These are phyloP conservation scores for Hippoglossus hippoglossus DNA, from an alignment of 2,797 vertebrate genomes.

Conservation along the genomic window DNA sequence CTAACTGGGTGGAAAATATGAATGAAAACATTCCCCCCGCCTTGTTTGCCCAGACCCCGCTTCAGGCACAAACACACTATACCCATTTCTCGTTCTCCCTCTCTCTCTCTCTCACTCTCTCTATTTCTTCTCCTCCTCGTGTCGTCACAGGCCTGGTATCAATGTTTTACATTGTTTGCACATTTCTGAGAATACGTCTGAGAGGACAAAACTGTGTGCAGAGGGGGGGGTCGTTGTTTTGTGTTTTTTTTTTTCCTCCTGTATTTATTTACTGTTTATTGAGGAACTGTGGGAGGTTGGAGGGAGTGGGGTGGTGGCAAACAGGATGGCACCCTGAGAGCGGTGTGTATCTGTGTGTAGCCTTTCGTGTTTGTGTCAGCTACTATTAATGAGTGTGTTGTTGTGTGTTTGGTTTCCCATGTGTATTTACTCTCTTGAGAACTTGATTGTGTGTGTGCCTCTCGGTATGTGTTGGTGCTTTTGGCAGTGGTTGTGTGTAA, in stretches of 20 bases:
- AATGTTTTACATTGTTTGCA: constrained; percentile 60
- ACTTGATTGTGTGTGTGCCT: constrained; percentile 9
- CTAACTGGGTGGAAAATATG: constrained; percentile 83
- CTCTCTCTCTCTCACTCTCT: not conserved
- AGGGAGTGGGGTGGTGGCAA: constrained; percentile 50
- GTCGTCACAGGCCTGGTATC: constrained; percentile 36
- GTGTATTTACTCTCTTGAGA: constrained; percentile 15
- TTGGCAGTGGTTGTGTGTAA: constrained; percentile 8
- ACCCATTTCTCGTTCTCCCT: constrained; percentile 5
- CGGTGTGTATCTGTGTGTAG: constrained; percentile 16
- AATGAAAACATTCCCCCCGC: constrained; percentile 77
- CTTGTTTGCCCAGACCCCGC: constrained; percentile 54
- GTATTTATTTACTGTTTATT: constrained; percentile 44
- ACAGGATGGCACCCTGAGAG: constrained; percentile 44
- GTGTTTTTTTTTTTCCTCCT: not conserved
- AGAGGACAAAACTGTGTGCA: constrained; percentile 20
- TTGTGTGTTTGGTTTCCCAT: constrained; percentile 33
- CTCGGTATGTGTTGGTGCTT: too few species aligned
- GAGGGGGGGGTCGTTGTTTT: not conserved
- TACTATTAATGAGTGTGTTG: constrained; percentile 32
- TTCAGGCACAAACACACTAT: constrained; percentile 54
- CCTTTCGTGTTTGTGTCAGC: constrained; percentile 17
- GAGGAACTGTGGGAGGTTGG: constrained; percentile 58
- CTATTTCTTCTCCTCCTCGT: constrained; percentile 48
- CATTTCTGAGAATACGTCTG: constrained; percentile 50